phyloP scores from a whole-genome alignment of 2,888 invertebrate genomes.

The Encarsia formosa region DNA sequence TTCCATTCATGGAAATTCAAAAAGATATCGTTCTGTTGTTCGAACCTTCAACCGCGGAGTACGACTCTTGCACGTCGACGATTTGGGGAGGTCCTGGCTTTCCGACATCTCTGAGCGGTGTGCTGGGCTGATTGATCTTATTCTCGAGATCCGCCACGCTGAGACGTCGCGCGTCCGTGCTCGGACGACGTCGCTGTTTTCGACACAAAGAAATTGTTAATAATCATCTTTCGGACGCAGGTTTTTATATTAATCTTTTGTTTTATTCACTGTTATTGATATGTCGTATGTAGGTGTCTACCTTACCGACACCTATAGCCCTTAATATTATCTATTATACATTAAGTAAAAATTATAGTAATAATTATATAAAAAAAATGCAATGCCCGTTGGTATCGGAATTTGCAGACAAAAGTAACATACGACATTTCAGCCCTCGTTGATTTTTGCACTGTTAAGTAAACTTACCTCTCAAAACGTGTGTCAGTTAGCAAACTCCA shows the following conservation, averaged over 20 bases:
- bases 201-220: constrained; percentile 10
- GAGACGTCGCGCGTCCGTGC: constrained; percentile 84
- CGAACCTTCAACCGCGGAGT: constrained; percentile 93
- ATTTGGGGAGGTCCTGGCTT: constrained; percentile 83
- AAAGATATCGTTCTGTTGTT: too few relatives aligned
- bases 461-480: constrained; percentile 10
- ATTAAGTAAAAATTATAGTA: too few relatives aligned
- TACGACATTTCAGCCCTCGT: too few relatives aligned
- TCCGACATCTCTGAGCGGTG: constrained; percentile 78
- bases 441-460: constrained; percentile 15
- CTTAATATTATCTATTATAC: too few relatives aligned
- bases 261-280: not conserved
- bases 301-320: too few relatives aligned
- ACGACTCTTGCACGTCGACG: constrained; percentile 90
- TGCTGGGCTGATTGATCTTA: constrained; percentile 84
- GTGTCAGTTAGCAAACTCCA: not conserved
- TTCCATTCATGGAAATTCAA: too few relatives aligned
- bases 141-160: constrained; percentile 89
- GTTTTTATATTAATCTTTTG: not conserved
- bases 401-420: too few relatives aligned
- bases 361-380: too few relatives aligned
- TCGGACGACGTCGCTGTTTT: constrained; percentile 74
- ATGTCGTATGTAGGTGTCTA: not conserved
- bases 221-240: not conserved
- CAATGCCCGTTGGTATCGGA: too few relatives aligned